Base-by-base conservation (phyloP, 2,113 vertebrate species). In the Nymphicus hollandicus region DNA sequence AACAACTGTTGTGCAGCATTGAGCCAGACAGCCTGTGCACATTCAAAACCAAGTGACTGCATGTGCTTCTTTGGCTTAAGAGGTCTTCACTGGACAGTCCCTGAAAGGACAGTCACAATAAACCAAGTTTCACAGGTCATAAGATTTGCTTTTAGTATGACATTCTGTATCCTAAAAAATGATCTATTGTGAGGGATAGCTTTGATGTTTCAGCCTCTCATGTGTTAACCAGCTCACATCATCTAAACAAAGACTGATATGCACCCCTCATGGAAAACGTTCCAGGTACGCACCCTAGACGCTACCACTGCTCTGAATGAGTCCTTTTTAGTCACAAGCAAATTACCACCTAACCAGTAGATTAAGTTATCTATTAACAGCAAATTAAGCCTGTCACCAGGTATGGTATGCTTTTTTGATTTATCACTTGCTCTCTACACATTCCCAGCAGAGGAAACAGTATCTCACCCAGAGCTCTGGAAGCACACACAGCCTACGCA, bases 401-500 rank as follows among this genome's bases (percentile, higher is more conserved):
- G 83, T 96, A 79, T 22, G 37, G 83, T 96, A 79, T 22, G 37
- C 15, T 78, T 92, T 80, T 86, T 68, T 64, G 64, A 81, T 84
- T 82, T 60, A 88, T 70, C 60, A 46, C 76, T 88, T 78, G 46
- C 9, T 88, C 60, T 76, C 81, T 81, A 61, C 61, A 39, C 39
- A 71, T 61, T 92, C 69, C 52, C 60, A 86, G 72, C 27, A 68
- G 49, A 90, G 78, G 66, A 74, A 96, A 65, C 0, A 0, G 39
- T 24, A 95, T 81, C 69, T 93, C 23, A 3, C 77, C 56, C 73
- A 85, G 83, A 63, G 22, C 74, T 82, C 83, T 71, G 69, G 76
- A 94, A 84, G 80, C 61, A 47, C 61, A 71, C n/a, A 28, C 92
- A 93, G 96, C 96, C 92, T 84, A 95, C 92, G 25, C 95, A 89